A percentile compares a stretch with the other conserved stretches of the same genome.
These are phyloP conservation scores for Tichodroma muraria DNA, from an alignment of 2,113 vertebrate genomes.

Conservation along the genomic window DNA sequence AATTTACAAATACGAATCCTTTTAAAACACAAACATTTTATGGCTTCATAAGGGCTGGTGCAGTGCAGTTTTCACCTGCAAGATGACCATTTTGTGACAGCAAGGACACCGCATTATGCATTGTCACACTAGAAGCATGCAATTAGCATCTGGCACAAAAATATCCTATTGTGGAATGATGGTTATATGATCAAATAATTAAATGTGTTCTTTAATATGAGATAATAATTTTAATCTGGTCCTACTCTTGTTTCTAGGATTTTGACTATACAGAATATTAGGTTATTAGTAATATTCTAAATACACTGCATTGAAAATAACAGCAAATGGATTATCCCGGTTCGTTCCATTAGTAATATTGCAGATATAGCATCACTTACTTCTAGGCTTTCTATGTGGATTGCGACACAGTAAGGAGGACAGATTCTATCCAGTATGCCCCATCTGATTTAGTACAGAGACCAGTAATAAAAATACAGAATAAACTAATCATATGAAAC, in stretches of 20 bases:
- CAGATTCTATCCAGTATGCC: background rate
- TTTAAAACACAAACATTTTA: background rate
- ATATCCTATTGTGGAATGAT: background rate
- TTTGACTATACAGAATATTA: background rate
- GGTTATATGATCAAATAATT: background rate
- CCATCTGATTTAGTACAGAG: background rate
- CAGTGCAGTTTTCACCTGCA: background rate
- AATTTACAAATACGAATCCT: background rate
- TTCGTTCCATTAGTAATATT: background rate
- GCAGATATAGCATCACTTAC: background rate
- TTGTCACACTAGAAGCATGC: background rate
- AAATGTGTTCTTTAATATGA: background rate
- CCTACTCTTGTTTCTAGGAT: background rate
- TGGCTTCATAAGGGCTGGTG: background rate
- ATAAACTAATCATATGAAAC: background rate
- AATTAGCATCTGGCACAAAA: background rate
- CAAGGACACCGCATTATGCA: background rate
- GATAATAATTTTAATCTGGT: slow-evolving; percentile 6
- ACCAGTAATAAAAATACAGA: background rate
- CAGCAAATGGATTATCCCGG: background rate
- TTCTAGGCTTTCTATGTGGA: background rate
- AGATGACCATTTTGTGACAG: slow-evolving; percentile 22
- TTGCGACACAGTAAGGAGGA: background rate
- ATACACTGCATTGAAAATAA: background rate
- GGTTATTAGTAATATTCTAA: background rate